These are phyloP conservation scores for Diadema setosum DNA, from an alignment of 35 echinoderm and acorn worm species.

Conservation along the genomic window DNA sequence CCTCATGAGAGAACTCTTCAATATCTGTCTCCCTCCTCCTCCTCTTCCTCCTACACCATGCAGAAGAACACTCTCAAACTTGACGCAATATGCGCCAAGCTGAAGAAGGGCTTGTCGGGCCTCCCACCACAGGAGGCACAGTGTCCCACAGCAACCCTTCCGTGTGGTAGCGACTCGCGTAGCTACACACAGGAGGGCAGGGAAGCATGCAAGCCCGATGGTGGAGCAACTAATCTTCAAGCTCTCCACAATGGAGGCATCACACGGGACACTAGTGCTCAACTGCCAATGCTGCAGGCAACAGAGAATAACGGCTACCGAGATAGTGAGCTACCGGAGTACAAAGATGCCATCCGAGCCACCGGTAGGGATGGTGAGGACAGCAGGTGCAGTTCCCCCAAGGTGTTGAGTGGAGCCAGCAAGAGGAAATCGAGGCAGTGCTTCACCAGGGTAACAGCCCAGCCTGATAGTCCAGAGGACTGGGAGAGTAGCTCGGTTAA, in stretches of 20 bases:
- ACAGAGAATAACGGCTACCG: conserved; percentile 24
- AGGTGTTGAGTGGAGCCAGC: conserved; percentile 48
- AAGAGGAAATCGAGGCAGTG: conserved; percentile 41
- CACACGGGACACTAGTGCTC: not conserved
- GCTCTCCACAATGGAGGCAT: not conserved
- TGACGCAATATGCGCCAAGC: conserved; percentile 86
- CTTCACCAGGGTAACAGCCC: not conserved
- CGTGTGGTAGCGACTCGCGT: not conserved
- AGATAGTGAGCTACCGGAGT: not conserved
- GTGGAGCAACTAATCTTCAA: not conserved
- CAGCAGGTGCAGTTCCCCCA: conserved; percentile 35
- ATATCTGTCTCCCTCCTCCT: no score
- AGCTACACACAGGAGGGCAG: not conserved
- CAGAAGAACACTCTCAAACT: conserved; percentile 78
- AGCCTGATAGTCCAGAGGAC: not conserved
- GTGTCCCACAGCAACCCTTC: not conserved
- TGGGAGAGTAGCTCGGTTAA: not conserved
- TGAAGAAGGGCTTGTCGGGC: conserved; percentile 63
- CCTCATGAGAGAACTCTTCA: no score
- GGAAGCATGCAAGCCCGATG: not conserved
- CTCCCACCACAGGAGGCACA: not conserved
- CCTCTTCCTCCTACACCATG: conserved; percentile 53
- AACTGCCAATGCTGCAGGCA: not conserved
- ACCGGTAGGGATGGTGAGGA: not conserved
- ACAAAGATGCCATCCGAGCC: not conserved